A percentile compares a stretch with the other conserved stretches of the same genome.
These are phyloP conservation scores for Saccostrea glomerata DNA, from an alignment of 1,140 invertebrate genomes.

Conservation along the genomic window DNA sequence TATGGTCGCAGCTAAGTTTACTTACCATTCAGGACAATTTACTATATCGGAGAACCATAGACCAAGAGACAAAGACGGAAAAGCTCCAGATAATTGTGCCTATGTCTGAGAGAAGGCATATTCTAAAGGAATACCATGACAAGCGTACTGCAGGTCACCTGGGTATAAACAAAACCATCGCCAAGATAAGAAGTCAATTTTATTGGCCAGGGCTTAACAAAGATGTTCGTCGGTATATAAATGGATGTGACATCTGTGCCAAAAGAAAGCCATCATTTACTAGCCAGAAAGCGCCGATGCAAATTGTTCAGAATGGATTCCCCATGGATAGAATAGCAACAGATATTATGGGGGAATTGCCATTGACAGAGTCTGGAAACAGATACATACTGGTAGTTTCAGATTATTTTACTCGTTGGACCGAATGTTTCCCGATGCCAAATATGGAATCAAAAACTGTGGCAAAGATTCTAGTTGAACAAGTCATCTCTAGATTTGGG, in stretches of 20 bases:
- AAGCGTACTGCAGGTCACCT: slow-evolving; percentile 40
- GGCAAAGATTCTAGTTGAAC: neutral
- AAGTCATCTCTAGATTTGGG: neutral
- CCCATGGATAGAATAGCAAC: slow-evolving; percentile 10
- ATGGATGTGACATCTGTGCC: no score
- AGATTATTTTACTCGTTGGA: slow-evolving; percentile 65
- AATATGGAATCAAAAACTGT: slow-evolving; percentile 46
- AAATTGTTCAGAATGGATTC: neutral
- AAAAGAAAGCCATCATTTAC: no score
- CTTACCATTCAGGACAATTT: neutral
- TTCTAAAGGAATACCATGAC: slow-evolving; percentile 48
- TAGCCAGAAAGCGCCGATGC: no score
- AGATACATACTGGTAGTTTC: slow-evolving; percentile 62
- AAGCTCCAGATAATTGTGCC: slow-evolving; percentile 39
- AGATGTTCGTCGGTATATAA: no score
- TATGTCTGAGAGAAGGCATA: no score
- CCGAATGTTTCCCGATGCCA: slow-evolving; percentile 57
- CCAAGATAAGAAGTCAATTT: neutral
- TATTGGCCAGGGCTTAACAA: neutral
- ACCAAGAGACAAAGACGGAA: neutral
- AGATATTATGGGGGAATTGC: slow-evolving; percentile 38
- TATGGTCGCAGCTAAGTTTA: neutral
- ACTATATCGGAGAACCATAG: neutral
- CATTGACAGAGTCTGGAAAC: slow-evolving; percentile 47
- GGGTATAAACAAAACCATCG: slow-evolving; percentile 32